These are phyloP conservation scores for Adineta ricciae DNA, from an alignment of 2,888 invertebrate species.

Conservation along the genomic window DNA sequence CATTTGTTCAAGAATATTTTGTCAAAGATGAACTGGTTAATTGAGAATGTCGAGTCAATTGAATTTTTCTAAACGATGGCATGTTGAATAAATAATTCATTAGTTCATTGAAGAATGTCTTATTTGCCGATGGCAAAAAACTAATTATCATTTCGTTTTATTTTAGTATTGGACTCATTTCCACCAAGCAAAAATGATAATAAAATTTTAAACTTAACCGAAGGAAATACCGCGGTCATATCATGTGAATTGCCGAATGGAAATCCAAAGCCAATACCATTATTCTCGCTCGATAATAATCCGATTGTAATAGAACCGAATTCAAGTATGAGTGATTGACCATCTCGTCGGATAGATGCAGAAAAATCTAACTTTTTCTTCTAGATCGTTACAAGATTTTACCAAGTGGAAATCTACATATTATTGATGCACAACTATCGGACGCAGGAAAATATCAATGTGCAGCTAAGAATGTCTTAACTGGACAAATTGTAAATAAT, in stretches of 20 bases:
- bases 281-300: constrained; percentile 27
- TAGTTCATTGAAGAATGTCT: neutral
- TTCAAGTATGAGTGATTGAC: neutral
- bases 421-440: constrained; percentile 33
- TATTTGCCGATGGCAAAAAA: neutral
- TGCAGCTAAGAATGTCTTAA: constrained; percentile 27
- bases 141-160: neutral
- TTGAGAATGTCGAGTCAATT: neutral
- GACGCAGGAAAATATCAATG: constrained; percentile 37
- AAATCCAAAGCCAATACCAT: constrained; percentile 31
- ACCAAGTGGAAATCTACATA: constrained; percentile 36
- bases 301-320: neutral
- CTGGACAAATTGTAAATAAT: constrained; percentile 21
- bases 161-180: constrained; percentile 25
- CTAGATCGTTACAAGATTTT: constrained; percentile 34
- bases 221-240: constrained; percentile 35
- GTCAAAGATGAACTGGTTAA: neutral
- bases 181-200: neutral
- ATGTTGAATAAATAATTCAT: neutral
- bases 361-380: constrained; percentile 23
- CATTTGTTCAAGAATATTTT: neutral
- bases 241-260: constrained; percentile 33
- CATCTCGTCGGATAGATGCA: neutral
- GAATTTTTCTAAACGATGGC: neutral
- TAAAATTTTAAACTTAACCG: constrained; percentile 18